Conservation (phyloP, 2,888 invertebrate genomes). For the Athripsodes cinereus region DNA sequence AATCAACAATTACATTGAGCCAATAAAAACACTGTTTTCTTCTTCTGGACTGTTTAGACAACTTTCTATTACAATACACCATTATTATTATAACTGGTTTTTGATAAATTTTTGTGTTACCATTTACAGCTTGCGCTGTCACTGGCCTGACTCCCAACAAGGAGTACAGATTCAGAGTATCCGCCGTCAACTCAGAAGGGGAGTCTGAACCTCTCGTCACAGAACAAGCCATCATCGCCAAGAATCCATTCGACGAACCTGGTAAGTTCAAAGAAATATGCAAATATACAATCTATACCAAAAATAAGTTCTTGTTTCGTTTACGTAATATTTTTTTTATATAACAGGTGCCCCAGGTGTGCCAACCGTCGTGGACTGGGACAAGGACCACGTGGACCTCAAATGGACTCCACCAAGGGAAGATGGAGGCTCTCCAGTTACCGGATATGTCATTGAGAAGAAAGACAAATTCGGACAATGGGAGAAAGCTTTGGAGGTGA, state of each 20-base stretch:
- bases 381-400: constrained; percentile 89
- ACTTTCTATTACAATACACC: too few relatives aligned
- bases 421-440: constrained; percentile 88
- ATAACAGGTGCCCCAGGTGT: constrained; percentile 66
- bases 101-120: too few relatives aligned
- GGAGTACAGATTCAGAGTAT: constrained; percentile 93
- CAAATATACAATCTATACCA: neutral
- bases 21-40: too few relatives aligned
- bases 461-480: constrained; percentile 93
- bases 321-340: neutral
- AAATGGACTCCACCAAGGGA: constrained; percentile 80
- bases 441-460: constrained; percentile 80
- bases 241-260: constrained; percentile 96
- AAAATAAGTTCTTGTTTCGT: neutral
- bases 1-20: too few relatives aligned
- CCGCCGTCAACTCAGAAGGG: constrained; percentile 93
- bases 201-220: constrained; percentile 90
- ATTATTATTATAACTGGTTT: too few relatives aligned
- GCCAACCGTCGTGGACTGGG: constrained; percentile 87
- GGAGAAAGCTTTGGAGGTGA: constrained; percentile 84
- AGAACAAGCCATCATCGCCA: constrained; percentile 81
- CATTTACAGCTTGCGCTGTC: constrained; percentile 62
- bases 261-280: constrained; percentile 42
- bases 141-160: constrained; percentile 82
- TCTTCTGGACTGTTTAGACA: too few relatives aligned